Evolutionary conservation across 2,888 invertebrate species (phyloP).

Genomic region (Hirtodrosophila trivittata): DNA sequence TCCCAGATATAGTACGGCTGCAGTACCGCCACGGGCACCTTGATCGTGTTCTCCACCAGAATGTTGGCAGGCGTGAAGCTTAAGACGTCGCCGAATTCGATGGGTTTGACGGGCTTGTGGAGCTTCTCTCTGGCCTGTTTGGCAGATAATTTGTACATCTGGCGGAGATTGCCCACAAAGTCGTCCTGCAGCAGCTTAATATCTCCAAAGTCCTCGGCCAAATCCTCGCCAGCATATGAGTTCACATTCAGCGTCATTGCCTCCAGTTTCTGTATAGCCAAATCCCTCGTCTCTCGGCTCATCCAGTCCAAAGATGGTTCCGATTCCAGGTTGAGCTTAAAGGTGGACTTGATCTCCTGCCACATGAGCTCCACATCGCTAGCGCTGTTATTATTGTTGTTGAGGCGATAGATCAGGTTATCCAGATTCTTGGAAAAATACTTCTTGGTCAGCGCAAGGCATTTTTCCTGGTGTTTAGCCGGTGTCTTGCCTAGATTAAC

Average conservation of each 20-base stretch:
- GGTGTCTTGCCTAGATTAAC: constrained; percentile 34
- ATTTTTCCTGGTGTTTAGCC: constrained; percentile 43
- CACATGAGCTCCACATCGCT: constrained; percentile 74
- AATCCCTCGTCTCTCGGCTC: constrained; percentile 44
- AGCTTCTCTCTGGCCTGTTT: constrained; percentile 36
- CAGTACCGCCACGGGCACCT: constrained; percentile 75
- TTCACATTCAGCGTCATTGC: constrained; percentile 73
- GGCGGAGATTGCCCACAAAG: constrained; percentile 63
- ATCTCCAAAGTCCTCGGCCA: constrained; percentile 66
- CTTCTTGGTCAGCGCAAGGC: constrained; percentile 61
- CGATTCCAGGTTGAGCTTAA: constrained; percentile 55
- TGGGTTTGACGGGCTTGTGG: constrained; percentile 60
- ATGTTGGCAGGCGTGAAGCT: constrained; percentile 76
- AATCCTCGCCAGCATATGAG: constrained; percentile 61
- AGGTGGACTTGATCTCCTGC: constrained; percentile 72
- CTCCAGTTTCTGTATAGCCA: constrained; percentile 69
- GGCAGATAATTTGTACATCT: constrained; percentile 7
- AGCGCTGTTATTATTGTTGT: constrained; percentile 63
- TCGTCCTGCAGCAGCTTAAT: constrained; percentile 57
- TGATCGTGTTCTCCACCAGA: constrained; percentile 73
- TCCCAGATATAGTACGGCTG: constrained; percentile 78
- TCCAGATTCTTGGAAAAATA: constrained; percentile 79
- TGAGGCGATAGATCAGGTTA: constrained; percentile 76
- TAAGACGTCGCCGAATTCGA: constrained; percentile 51
- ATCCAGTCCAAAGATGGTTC: constrained; percentile 67